phyloP scores from a whole-genome alignment of 2,888 invertebrate genomes.

The Ophraella communa region DNA sequence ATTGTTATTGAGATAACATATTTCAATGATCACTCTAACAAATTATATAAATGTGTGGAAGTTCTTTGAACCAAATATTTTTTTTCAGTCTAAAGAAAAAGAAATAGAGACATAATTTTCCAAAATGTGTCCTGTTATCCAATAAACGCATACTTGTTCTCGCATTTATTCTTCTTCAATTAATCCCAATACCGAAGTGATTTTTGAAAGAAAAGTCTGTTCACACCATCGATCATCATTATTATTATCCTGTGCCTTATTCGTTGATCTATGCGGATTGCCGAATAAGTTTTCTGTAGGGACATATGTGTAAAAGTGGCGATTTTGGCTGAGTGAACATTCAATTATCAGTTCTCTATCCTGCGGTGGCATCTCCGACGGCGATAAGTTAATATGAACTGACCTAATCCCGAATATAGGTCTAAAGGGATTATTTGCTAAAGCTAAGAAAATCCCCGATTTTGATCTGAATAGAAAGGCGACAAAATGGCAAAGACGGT shows the following conservation, averaged over 20 bases:
- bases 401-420: conserved; percentile 27
- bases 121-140: no score
- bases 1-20: no score
- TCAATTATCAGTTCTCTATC: conserved; percentile 26
- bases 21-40: no score
- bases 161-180: background rate
- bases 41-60: no score
- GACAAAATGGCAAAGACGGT: background rate
- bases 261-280: background rate
- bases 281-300: conserved; percentile 3
- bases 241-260: conserved; percentile 6
- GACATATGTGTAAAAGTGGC: conserved; percentile 24
- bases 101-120: no score
- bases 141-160: no score
- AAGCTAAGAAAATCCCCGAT: conserved; percentile 12
- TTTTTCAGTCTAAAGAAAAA: no score
- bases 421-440: conserved; percentile 23
- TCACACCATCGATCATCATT: background rate
- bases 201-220: background rate
- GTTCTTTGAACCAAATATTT: no score
- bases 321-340: conserved; percentile 28
- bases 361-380: conserved; percentile 20
- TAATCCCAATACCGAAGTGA: background rate
- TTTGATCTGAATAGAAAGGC: conserved; percentile 16
- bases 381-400: conserved; percentile 32